Percentiles rank a stretch among this genome's conserved stretches.
phyloP scores from a whole-genome alignment of 2,797 vertebrate genomes.

The Danio aesculapii region DNA sequence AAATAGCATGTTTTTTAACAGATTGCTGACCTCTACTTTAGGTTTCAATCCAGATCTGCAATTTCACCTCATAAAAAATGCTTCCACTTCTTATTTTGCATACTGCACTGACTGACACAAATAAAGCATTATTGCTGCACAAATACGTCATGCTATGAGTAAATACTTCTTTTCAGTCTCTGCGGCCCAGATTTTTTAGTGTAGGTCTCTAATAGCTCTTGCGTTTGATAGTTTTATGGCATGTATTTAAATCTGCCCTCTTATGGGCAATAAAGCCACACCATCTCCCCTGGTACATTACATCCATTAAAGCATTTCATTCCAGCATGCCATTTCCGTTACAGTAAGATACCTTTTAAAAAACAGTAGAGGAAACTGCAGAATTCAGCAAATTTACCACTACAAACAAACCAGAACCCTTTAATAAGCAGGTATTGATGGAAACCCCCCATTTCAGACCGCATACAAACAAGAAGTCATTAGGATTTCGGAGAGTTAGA shows the following conservation, averaged over 20 bases:
- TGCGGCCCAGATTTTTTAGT: neutral
- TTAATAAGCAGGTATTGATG: neutral
- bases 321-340: neutral
- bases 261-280: neutral
- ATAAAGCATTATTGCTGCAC: neutral
- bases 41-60: neutral
- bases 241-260: slow-evolving; percentile 17
- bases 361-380: neutral
- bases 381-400: neutral
- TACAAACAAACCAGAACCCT: neutral
- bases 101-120: neutral
- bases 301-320: slow-evolving; percentile 11
- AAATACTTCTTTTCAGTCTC: neutral
- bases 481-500: slow-evolving; percentile 34
- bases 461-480: neutral
- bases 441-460: slow-evolving; percentile 3
- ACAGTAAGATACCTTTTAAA: neutral
- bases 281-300: slow-evolving; percentile 9
- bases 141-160: neutral
- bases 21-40: too few relatives aligned
- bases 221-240: slow-evolving; percentile 11
- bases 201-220: slow-evolving; percentile 2
- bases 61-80: neutral
- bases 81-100: neutral
- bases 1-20: too few relatives aligned